phyloP scores from a whole-genome alignment of 2,888 invertebrate genomes.

The Polydrusus pterygomalis region DNA sequence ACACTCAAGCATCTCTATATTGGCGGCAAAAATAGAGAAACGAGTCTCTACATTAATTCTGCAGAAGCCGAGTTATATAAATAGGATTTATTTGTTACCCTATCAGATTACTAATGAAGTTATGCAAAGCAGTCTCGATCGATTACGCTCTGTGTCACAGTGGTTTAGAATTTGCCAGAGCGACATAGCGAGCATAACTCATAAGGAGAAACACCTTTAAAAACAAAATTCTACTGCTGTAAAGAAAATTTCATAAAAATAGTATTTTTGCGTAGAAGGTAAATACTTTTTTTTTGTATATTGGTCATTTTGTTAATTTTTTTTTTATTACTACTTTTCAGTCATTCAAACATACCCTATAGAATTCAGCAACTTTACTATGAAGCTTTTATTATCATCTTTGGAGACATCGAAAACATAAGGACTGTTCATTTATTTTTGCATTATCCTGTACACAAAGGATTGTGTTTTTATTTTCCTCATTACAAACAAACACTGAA shows the following conservation, averaged over 20 bases:
- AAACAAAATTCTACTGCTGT: too few species aligned
- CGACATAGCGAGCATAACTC: background rate
- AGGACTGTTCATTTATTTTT: background rate
- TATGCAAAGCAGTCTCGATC: constrained; percentile 61
- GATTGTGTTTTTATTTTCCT: background rate
- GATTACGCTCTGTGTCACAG: constrained; percentile 41
- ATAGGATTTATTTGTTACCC: constrained; percentile 62
- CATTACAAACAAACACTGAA: background rate
- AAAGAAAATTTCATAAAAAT: too few species aligned
- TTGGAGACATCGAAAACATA: too few species aligned
- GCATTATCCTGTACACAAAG: too few species aligned
- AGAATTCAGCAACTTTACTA: too few species aligned
- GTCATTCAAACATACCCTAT: too few species aligned
- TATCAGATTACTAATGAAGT: constrained; percentile 64
- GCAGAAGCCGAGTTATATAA: constrained; percentile 47
- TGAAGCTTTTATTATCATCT: too few species aligned
- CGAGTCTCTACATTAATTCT: constrained; percentile 47
- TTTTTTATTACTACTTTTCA: too few species aligned
- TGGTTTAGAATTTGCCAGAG: constrained; percentile 3
- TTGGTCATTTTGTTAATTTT: too few species aligned
- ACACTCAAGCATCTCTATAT: constrained; percentile 24
- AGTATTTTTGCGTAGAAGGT: too few species aligned
- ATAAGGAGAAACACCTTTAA: background rate
- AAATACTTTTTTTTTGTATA: too few species aligned
- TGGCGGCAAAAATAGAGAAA: constrained; percentile 44